Evolutionary conservation across 1,140 invertebrate genomes (phyloP).

Genomic region (Laupala kohalensis): DNA sequence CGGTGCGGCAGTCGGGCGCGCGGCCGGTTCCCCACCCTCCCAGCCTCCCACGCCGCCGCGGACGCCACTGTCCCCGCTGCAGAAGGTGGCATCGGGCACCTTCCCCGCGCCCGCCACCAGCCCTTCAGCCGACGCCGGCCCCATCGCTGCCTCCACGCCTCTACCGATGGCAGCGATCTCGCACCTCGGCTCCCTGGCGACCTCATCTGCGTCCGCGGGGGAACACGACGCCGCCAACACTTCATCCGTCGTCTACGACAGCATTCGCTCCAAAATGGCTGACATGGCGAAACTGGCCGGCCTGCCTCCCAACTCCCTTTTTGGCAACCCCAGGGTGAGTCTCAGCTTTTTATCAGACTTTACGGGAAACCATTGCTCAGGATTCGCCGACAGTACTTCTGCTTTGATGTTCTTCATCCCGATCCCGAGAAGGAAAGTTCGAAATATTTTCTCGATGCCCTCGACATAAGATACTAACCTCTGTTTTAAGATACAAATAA

Average conservation of each 20-base stretch:
- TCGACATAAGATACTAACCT: no score
- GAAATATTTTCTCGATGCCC: no score
- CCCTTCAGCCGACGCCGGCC: no score
- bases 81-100: not conserved
- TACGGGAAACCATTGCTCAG: no score
- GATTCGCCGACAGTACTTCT: no score
- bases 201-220: not conserved
- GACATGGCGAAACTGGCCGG: constrained; percentile 13
- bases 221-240: not conserved
- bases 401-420: no score
- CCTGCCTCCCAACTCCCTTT: constrained; percentile 6
- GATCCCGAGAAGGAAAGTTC: no score
- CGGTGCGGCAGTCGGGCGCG: not conserved
- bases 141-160: no score
- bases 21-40: constrained; percentile 3
- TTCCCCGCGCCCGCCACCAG: no score
- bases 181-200: not conserved
- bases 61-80: constrained; percentile 8
- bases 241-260: constrained; percentile 8
- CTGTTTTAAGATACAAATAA: no score
- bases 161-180: no score
- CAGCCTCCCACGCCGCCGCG: constrained; percentile 13
- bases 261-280: constrained; percentile 11
- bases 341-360: not conserved
- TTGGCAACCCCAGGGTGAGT: constrained; percentile 13